Percentiles rank a stretch among this genome's conserved stretches.
Evolutionary conservation across 2,888 invertebrate species (phyloP).

Genomic region (Ctena decussata): DNA sequence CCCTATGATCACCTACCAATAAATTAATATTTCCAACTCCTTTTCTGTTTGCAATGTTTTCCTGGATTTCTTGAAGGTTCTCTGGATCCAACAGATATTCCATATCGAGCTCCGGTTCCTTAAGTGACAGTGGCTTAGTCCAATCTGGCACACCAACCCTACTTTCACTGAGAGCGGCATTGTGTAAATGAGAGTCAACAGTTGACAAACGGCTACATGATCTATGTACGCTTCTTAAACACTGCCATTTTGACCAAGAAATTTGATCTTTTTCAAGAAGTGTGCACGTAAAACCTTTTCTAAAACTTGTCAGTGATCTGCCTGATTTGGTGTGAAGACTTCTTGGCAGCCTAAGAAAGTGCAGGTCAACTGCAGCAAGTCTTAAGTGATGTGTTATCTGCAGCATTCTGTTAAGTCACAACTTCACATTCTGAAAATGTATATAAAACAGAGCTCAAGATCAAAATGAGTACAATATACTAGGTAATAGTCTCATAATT

Average conservation of each 20-base stretch:
- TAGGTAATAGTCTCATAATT: too few species aligned
- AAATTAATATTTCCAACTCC: conserved; percentile 90
- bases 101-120: conserved; percentile 89
- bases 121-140: neutral
- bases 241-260: neutral
- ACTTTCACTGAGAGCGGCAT: too few species aligned
- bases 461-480: too few species aligned
- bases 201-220: neutral
- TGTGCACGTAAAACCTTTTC: too few species aligned
- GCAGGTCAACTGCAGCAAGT: too few species aligned
- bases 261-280: neutral
- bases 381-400: too few species aligned
- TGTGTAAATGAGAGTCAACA: neutral
- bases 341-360: too few species aligned
- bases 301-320: too few species aligned
- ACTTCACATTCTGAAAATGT: too few species aligned
- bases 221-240: neutral
- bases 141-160: neutral
- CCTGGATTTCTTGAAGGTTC: conserved; percentile 89
- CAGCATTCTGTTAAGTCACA: too few species aligned
- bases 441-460: too few species aligned
- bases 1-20: conserved; percentile 84
- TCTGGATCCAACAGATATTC: conserved; percentile 90
- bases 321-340: too few species aligned
- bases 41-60: conserved; percentile 91